Evolutionary conservation across 2,888 invertebrate genomes (phyloP), one percentile per base, ranked within the genome.

Genomic region (Andrena bicolor): DNA sequence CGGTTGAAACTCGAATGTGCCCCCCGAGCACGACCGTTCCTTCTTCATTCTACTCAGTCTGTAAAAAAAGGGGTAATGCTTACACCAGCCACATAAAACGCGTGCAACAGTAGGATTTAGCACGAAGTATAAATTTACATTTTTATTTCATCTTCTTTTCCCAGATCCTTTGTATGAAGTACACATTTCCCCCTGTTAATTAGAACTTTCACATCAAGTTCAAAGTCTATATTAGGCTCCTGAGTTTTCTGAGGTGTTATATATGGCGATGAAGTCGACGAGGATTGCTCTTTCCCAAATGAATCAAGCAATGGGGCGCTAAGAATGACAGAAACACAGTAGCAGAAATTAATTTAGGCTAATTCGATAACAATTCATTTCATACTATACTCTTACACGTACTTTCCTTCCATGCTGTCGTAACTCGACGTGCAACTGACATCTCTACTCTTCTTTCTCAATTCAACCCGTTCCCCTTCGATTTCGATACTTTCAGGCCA

Each of bases 121-220:
- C 16, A 20, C 2, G 26, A 10, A 35, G n/a, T 71, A 26, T 10
- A 83, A 76, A 94, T 94, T 93, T 86, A 96, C 96, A 95, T 94
- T 94, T 96, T 96, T 60, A 96, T 94, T 82, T 96, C 97, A 77
- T 97, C 97, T 71, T 96, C 96, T 88, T 94, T 96, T 75, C 94
- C 94, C 82, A 95, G 95, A 90, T 98, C 98, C 94, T 98, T 98
- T 2, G 99, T 99, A 93, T 99, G 99, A 51, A 99, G 95, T 48
- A 99, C 98, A 94, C 99, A 99, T 94, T 99, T 98, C 8, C 99
- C 99, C 90, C 98, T 98, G 94, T 99, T 99, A 82, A 99, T 98
- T 90, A 98, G 96, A 61, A 99, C 99, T 94, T 99, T 99, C 6
- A 99, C 98, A 93, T 99, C 99, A 88, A 99, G 94, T 93, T 99